A percentile compares a stretch with the other conserved stretches of the same genome.
phyloP scores from a whole-genome alignment of 2,113 vertebrate species.

The Lucifuga dentata region DNA sequence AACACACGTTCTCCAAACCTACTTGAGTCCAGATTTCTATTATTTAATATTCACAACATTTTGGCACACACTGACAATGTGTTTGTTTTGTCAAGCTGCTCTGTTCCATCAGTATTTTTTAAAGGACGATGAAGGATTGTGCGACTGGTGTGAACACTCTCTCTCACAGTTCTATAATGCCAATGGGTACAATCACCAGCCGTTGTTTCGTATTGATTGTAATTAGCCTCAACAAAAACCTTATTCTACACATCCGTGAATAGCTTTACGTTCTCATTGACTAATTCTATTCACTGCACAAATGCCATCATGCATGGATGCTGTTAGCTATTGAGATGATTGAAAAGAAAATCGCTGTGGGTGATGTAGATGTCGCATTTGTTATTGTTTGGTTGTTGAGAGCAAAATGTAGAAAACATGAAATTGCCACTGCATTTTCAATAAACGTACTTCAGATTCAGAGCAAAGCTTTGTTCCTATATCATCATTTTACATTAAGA shows the following conservation, averaged over 20 bases:
- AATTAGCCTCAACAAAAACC: constrained; percentile 5
- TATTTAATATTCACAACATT: not conserved
- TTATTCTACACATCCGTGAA: not conserved
- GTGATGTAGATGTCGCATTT: not conserved
- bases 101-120: constrained; percentile 2
- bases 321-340: constrained; percentile 18
- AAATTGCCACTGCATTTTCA: constrained; percentile 7
- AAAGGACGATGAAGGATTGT: not conserved
- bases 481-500: too few species aligned
- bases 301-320: constrained; percentile 27
- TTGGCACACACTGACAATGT: not conserved
- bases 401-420: constrained; percentile 9
- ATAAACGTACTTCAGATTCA: not conserved
- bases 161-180: not conserved
- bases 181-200: constrained; percentile 23
- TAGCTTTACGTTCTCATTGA: constrained; percentile 42
- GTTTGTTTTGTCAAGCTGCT: not conserved
- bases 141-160: constrained; percentile 19
- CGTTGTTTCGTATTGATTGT: constrained; percentile 22
- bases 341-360: constrained; percentile 37
- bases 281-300: constrained; percentile 36
- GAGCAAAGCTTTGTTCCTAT: not conserved
- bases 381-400: constrained; percentile 14
- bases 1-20: constrained; percentile 7
- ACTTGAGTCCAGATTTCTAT: not conserved